phyloP scores from a whole-genome alignment of 2,888 invertebrate species.

The Laspeyria flexula region DNA sequence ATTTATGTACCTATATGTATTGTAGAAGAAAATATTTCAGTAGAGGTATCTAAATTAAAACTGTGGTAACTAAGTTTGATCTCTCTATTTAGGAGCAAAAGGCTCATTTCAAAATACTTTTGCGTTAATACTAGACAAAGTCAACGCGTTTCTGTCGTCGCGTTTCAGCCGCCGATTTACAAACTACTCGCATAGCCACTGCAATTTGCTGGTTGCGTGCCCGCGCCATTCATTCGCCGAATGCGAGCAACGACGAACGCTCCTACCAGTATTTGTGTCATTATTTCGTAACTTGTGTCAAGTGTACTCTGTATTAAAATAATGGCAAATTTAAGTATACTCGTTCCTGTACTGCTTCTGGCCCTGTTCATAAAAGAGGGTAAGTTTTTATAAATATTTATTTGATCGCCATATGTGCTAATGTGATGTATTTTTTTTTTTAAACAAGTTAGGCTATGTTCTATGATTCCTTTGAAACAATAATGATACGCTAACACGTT shows the following conservation, averaged over 20 bases:
- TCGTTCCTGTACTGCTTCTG: constrained; percentile 74
- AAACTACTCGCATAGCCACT: constrained; percentile 2
- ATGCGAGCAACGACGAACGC: constrained; percentile 56
- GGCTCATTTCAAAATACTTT: neutral
- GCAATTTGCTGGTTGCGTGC: constrained; percentile 30
- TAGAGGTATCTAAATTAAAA: no score
- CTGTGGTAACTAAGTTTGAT: no score
- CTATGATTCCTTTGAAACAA: no score
- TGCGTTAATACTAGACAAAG: neutral
- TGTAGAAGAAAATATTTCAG: no score
- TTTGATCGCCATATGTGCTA: no score
- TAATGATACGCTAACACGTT: no score
- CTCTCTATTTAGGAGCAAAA: constrained; percentile 8
- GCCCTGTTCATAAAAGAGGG: constrained; percentile 73
- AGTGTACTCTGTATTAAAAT: constrained; percentile 44
- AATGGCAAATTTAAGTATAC: constrained; percentile 71
- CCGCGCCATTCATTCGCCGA: constrained; percentile 63
- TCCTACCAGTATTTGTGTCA: constrained; percentile 39
- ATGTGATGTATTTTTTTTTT: no score
- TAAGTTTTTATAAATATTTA: constrained; percentile 48
- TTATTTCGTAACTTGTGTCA: constrained; percentile 50
- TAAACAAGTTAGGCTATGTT: constrained; percentile 1
- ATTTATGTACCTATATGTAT: no score
- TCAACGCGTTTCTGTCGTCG: neutral
- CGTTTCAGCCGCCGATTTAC: constrained; percentile 23